A percentile compares a stretch with the other conserved stretches of the same genome.
phyloP scores from a whole-genome alignment of 2,797 vertebrate genomes.

The Chiroxiphia lanceolata region DNA sequence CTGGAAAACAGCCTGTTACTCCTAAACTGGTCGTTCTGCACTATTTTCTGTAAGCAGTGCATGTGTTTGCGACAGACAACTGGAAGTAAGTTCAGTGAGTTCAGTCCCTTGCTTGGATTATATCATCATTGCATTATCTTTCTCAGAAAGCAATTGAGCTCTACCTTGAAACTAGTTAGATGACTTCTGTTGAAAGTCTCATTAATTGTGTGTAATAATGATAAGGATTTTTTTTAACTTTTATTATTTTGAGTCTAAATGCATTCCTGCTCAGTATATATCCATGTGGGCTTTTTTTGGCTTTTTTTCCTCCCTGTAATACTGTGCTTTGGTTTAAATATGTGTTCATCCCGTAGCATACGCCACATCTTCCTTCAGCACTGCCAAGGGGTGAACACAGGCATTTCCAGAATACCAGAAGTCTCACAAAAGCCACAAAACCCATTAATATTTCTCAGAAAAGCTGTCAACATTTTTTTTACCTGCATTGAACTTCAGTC shows the following conservation, averaged over 20 bases:
- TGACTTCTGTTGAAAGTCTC: background rate
- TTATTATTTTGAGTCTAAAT: background rate
- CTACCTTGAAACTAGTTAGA: background rate
- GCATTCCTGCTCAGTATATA: background rate
- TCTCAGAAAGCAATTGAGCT: background rate
- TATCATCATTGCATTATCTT: background rate
- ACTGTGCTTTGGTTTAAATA: background rate
- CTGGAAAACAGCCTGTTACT: background rate
- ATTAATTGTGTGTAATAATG: background rate
- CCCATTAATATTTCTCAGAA: background rate
- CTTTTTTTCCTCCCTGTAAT: background rate
- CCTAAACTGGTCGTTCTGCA: background rate
- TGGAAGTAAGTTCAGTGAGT: background rate
- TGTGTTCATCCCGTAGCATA: background rate
- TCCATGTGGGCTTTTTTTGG: no score
- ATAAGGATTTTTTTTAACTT: background rate
- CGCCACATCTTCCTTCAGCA: background rate
- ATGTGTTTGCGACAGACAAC: rapidly evolving
- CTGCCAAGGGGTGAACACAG: background rate
- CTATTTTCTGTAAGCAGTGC: background rate
- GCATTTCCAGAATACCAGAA: background rate
- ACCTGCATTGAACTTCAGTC: background rate
- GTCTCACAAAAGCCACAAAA: background rate
- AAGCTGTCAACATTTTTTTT: background rate
- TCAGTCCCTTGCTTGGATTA: background rate